Conservation (phyloP, 2,888 invertebrate genomes). For the Nycteola revayana region DNA sequence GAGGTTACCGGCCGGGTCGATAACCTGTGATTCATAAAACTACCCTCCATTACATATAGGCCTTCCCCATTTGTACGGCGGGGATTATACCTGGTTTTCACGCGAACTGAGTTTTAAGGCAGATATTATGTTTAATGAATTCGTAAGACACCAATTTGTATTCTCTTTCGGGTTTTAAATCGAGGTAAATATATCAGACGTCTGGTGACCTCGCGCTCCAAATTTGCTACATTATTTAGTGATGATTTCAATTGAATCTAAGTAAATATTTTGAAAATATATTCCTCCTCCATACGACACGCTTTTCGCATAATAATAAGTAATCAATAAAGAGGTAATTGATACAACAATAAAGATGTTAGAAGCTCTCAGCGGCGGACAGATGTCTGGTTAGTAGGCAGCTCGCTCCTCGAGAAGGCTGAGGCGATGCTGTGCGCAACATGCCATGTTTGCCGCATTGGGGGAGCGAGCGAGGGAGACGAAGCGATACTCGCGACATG, state of each 20-base stretch:
- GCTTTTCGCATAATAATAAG: too few relatives aligned
- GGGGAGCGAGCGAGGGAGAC: constrained; percentile 53
- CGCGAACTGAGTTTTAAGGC: constrained; percentile 31
- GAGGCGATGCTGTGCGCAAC: constrained; percentile 53
- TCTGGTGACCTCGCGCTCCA: too few relatives aligned
- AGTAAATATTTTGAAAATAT: too few relatives aligned
- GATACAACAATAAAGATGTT: too few relatives aligned
- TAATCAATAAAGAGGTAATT: too few relatives aligned
- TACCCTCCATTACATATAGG: constrained; percentile 53
- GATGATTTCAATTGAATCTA: too few relatives aligned
- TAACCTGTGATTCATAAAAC: constrained; percentile 62
- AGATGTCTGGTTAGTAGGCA: too few relatives aligned
- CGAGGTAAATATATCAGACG: background rate
- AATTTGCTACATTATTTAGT: too few relatives aligned
- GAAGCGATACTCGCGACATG: constrained; percentile 31
- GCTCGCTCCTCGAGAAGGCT: too few relatives aligned
- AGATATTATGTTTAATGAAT: constrained; percentile 25
- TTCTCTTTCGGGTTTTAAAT: constrained; percentile 6
- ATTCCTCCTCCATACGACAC: too few relatives aligned
- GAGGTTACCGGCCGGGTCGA: constrained; percentile 56
- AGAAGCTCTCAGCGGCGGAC: too few relatives aligned
- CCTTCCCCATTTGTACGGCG: constrained; percentile 48
- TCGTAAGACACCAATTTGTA: constrained; percentile 28
- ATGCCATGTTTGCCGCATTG: constrained; percentile 72
- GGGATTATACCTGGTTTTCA: constrained; percentile 40